Evolutionary conservation across 2,113 vertebrate species (phyloP), one percentile per base, ranked within the genome.

Genomic region (Edolisoma coerulescens): DNA sequence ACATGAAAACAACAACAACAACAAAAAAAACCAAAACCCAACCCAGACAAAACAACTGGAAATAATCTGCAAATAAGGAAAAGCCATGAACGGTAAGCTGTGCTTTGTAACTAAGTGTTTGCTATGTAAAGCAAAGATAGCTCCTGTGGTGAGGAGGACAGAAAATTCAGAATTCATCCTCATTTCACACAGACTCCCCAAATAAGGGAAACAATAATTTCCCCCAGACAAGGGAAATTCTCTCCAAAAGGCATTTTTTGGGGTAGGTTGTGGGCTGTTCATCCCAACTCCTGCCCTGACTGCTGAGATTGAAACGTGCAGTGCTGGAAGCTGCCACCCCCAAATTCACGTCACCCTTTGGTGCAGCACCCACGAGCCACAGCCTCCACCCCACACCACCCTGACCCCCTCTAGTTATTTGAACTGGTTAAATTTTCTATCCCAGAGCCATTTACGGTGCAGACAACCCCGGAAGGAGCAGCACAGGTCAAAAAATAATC

Each of bases 81-180:
- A 64, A 65, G 12, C 8, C 52, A 23, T 2, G 61, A 16, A 52
- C 63, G 26, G 64, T 2, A 45, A 49, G 15, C 52, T 32, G 54
- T 28, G 39, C 10, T 81, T 30, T 56, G 2, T 26, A 32, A 12
- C 42, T 7, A 28, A 59, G 37, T 16, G 19, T 32, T 54, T 39
- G 59, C 13, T 53, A 0, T 1, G 7, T 10, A n/a, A 70, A 84
- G 28, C 35, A 60, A 64, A 81, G 63, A 10, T 26, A 35, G 41
- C 5, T 49, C 76, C 32, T 0, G 0, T 8, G 21, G 7, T 24
- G 30, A 56, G 50, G 15, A 88, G 28, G 32, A 61, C 37, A 69
- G 35, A 54, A 56, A 84, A 87, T 13, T 63, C 52, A 47, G 10
- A 15, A 22, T 54, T 59, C 45, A 10, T 56, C 69, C 50, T 74